phyloP scores from a whole-genome alignment of 2,888 invertebrate genomes.

The Ochropleura plecta region DNA sequence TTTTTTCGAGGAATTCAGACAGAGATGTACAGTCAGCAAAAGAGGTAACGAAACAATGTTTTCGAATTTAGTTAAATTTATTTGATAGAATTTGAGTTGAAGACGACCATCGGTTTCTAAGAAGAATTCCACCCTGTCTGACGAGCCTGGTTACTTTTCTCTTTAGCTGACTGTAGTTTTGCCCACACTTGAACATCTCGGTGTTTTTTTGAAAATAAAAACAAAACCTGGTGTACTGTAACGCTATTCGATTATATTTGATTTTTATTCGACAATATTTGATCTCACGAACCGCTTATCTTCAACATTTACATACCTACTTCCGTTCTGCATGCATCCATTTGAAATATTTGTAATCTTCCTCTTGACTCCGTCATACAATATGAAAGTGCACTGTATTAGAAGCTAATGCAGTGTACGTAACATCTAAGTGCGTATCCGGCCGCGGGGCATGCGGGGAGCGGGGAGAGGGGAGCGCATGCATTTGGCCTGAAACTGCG shows the following conservation, averaged over 20 bases:
- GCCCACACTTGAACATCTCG: too few species aligned
- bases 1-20: background rate
- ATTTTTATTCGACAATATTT: background rate
- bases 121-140: too few species aligned
- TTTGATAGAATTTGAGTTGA: too few species aligned
- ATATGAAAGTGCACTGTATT: conserved; percentile 56
- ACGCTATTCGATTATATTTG: background rate
- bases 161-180: too few species aligned
- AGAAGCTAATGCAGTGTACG: conserved; percentile 64
- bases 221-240: too few species aligned
- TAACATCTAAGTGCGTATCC: conserved; percentile 68
- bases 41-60: too few species aligned
- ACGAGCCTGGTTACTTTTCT: too few species aligned
- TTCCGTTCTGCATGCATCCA: background rate
- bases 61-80: too few species aligned
- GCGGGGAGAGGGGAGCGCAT: conserved; percentile 58
- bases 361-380: conserved; percentile 13
- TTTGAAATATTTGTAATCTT: conserved; percentile 4
- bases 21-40: background rate
- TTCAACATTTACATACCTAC: background rate
- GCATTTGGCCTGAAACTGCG: too few species aligned
- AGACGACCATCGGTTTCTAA: too few species aligned
- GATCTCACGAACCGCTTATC: background rate
- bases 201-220: too few species aligned
- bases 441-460: conserved; percentile 46